Base-by-base conservation (phyloP, 2,797 vertebrate genomes). In the Picus viridis region DNA sequence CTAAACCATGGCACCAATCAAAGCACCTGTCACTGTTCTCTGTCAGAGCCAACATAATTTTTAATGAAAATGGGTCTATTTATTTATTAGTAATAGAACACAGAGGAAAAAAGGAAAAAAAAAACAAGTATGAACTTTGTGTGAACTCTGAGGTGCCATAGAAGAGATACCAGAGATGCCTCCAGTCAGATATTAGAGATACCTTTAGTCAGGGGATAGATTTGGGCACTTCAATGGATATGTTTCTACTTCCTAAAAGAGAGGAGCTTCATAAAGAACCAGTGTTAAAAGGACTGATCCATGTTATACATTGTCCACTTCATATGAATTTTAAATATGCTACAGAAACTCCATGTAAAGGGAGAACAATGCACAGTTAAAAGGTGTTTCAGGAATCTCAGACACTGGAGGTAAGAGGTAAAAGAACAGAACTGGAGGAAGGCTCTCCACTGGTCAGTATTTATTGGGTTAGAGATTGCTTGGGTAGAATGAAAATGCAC, bases 81-180 rank as follows among this genome's bases (percentile, higher is more conserved):
- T 30, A 45, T 68, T 71, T 51, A 32, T 72, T 68, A 83, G 2
- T 9, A 51, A 29, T 1, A 9, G 18, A 65, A 87, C 15, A 79
- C 1, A 43, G 7, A 39, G 8, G 9, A 70, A 72, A 24, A 41
- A 14, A 72, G 17, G n/a, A n/a, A 15, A 14, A 36, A 22, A 43
- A 26, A 51, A 53, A 51, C 47, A 24, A 2, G 1, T 2, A 0
- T 2, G 30, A 45, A 10, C 6, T 36, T 36, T 36, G 36, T 57
- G 34, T 29, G 34, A 68, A 36, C 9, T 58, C 76, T 41, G 19
- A 74, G 17, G 12, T 43, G 5, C 4, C 23, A 47, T 2, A 30
- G 27, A 27, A 7, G 13, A 80, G 27, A 68, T 39, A 58, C 0
- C 64, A 71, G 34, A 30, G 41, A 41, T 15, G 16, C 41, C 14